Conservation (phyloP, 2,797 vertebrate species). For the Sebastiscus albofasciatus region DNA sequence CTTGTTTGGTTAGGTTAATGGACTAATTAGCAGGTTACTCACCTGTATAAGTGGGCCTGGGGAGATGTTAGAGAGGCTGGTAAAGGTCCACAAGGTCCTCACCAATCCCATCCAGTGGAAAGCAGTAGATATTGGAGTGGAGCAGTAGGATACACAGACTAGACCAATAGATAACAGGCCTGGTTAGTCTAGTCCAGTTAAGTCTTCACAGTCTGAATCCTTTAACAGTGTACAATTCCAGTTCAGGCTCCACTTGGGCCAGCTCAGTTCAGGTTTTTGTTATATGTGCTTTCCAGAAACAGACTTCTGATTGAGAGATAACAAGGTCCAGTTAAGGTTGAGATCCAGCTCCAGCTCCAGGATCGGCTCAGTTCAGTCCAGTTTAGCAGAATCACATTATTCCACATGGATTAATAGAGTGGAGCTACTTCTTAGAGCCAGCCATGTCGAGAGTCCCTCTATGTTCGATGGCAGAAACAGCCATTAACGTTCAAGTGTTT, state of each 20-base stretch:
- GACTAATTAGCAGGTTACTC: constrained; percentile 67
- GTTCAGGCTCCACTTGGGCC: constrained; percentile 12
- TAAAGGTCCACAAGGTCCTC: constrained; percentile 43
- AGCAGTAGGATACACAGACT: constrained; percentile 14
- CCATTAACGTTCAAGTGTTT: constrained; percentile 3
- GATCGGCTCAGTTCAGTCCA: constrained; percentile 11
- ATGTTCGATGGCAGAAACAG: constrained; percentile 8
- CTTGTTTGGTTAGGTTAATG: constrained; percentile 51
- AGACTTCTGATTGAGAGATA: constrained; percentile 1
- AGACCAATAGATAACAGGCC: constrained; percentile 16
- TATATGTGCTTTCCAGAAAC: constrained; percentile 13
- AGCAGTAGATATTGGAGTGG: constrained; percentile 13
- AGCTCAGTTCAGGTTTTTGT: constrained; percentile 22
- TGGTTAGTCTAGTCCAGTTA: constrained; percentile 27
- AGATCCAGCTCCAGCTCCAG: constrained; percentile 26
- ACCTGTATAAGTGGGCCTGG: constrained; percentile 63
- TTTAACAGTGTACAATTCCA: constrained; percentile 10
- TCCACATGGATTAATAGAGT: constrained; percentile 33
- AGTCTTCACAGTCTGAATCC: constrained; percentile 21
- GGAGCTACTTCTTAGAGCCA: constrained; percentile 3
- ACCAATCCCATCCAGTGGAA: constrained; percentile 21
- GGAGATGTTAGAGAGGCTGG: constrained; percentile 20
- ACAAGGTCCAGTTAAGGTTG: constrained; percentile 24
- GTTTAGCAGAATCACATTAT: constrained; percentile 26
- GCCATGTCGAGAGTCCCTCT: not conserved